phyloP scores from a whole-genome alignment of 1,140 invertebrate species.

The Dendrolimus punctatus region DNA sequence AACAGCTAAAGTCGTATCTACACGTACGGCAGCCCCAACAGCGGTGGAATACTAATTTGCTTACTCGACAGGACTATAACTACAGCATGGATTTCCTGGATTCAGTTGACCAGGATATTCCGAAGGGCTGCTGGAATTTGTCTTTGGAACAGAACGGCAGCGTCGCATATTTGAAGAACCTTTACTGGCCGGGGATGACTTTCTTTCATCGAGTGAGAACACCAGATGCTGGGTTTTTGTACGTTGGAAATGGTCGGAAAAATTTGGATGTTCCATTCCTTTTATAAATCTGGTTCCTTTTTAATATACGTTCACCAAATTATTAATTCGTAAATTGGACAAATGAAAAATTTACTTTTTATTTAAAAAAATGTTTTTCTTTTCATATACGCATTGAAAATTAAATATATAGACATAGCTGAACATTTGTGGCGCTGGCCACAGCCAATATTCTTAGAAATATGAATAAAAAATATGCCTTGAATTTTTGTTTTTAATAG shows the following conservation, averaged over 20 bases:
- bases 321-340: too few relatives aligned
- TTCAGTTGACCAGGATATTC: slow-evolving; percentile 78
- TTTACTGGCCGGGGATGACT: slow-evolving; percentile 83
- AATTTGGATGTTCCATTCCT: slow-evolving; percentile 83
- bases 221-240: slow-evolving; percentile 79
- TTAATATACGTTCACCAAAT: neutral
- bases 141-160: slow-evolving; percentile 73
- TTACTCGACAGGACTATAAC: slow-evolving; percentile 82
- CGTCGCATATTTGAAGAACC: slow-evolving; percentile 75
- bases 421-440: too few relatives aligned
- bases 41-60: slow-evolving; percentile 81
- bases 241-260: slow-evolving; percentile 81
- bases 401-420: too few relatives aligned
- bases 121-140: slow-evolving; percentile 76
- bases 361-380: too few relatives aligned
- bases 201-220: slow-evolving; percentile 81
- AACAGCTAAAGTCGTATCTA: slow-evolving; percentile 77
- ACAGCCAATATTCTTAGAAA: too few relatives aligned
- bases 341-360: too few relatives aligned
- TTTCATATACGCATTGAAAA: too few relatives aligned
- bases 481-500: too few relatives aligned
- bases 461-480: too few relatives aligned
- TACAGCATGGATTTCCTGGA: slow-evolving; percentile 85
- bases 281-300: slow-evolving; percentile 47
- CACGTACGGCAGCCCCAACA: slow-evolving; percentile 77